These are phyloP conservation scores for Sthenelais limicola DNA, from an alignment of 2,888 invertebrate species.

Conservation along the genomic window DNA sequence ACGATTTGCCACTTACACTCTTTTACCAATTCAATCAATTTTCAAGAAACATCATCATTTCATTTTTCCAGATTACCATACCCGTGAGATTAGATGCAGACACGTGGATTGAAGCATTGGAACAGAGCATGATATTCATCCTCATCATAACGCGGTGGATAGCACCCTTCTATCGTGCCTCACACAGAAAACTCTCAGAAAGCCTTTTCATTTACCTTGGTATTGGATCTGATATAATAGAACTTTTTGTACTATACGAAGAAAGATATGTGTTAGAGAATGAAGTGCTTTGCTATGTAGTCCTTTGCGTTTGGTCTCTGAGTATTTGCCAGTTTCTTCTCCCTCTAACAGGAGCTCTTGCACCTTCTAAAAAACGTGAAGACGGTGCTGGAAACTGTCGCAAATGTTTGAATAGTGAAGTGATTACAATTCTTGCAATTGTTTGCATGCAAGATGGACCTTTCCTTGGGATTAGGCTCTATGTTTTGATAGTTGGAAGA, in stretches of 20 bases:
- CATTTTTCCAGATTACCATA: too few species aligned
- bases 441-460: constrained; percentile 74
- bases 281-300: constrained; percentile 69
- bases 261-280: not conserved
- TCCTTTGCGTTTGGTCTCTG: constrained; percentile 68
- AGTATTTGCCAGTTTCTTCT: constrained; percentile 69
- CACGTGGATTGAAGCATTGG: too few species aligned
- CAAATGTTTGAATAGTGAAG: not conserved
- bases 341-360: constrained; percentile 67
- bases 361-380: constrained; percentile 42
- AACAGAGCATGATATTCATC: constrained; percentile 53
- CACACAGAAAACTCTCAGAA: not conserved
- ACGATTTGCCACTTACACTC: too few species aligned
- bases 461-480: constrained; percentile 67
- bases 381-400: not conserved
- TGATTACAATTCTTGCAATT: constrained; percentile 67
- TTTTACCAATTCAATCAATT: too few species aligned
- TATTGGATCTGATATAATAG: constrained; percentile 6
- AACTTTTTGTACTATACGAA: constrained; percentile 13
- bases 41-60: too few species aligned
- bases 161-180: not conserved
- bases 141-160: constrained; percentile 19
- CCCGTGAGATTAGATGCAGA: too few species aligned
- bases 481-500: constrained; percentile 58
- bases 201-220: constrained; percentile 15